These are phyloP conservation scores for Scotopteryx bipunctaria DNA, from an alignment of 2,888 invertebrate species.

Conservation along the genomic window DNA sequence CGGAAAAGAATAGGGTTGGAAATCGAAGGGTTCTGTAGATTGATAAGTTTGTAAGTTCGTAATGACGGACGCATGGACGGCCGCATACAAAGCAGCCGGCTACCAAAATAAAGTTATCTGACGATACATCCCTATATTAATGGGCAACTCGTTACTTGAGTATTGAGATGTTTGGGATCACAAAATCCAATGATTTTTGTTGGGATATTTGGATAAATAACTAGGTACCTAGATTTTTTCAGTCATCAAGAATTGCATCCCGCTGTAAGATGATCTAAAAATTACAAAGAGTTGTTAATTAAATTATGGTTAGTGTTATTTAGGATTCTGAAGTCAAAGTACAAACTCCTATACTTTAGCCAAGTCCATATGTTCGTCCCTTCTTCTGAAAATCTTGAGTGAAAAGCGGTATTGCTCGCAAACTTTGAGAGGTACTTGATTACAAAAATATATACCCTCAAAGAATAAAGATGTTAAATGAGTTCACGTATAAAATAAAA, in stretches of 20 bases:
- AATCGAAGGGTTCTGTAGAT: conserved; percentile 37
- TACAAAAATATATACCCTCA: too few relatives aligned
- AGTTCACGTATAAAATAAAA: conserved; percentile 13
- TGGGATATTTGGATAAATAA: conserved; percentile 60
- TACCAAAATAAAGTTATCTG: conserved; percentile 83
- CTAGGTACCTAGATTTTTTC: background rate
- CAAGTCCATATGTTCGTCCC: too few relatives aligned
- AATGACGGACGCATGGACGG: conserved; percentile 80
- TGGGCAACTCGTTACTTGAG: conserved; percentile 82
- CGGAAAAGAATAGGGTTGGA: conserved; percentile 42
- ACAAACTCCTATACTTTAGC: too few relatives aligned
- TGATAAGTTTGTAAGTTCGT: conserved; percentile 57
- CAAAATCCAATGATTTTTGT: conserved; percentile 64
- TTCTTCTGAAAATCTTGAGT: too few relatives aligned
- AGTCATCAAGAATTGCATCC: too few relatives aligned
- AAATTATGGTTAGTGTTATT: too few relatives aligned
- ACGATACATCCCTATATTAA: conserved; percentile 82
- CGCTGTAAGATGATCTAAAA: too few relatives aligned
- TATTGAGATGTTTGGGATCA: conserved; percentile 78
- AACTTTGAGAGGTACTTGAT: too few relatives aligned
- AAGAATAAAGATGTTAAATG: background rate
- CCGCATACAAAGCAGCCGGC: conserved; percentile 82
- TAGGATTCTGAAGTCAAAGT: too few relatives aligned
- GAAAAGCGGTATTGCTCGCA: too few relatives aligned
- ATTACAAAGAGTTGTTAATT: too few relatives aligned